Percentiles rank a stretch among this genome's conserved stretches.
Evolutionary conservation across 2,888 invertebrate species (phyloP).

Genomic region (Drosophila mettleri): DNA sequence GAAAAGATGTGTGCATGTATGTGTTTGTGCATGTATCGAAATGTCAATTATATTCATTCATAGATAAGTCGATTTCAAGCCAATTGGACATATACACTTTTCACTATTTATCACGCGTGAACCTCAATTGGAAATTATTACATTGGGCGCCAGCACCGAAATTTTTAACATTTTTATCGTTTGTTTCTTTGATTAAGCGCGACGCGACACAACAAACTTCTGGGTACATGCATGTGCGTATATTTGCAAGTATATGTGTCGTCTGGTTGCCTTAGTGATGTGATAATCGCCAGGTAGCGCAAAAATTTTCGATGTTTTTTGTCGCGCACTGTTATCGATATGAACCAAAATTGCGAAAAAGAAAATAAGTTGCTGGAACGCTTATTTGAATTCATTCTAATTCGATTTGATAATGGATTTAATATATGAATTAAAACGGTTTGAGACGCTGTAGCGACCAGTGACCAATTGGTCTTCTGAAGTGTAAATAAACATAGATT

Average conservation of each 20-base stretch:
- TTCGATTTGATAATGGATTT: background rate
- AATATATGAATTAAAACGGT: background rate
- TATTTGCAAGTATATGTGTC: slow-evolving; percentile 22
- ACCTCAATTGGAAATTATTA: slow-evolving; percentile 49
- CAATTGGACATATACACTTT: slow-evolving; percentile 31
- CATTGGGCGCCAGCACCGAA: slow-evolving; percentile 31
- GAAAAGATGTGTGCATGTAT: slow-evolving; percentile 26
- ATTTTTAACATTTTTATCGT: slow-evolving; percentile 60
- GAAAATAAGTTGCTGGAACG: background rate
- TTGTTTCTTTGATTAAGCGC: slow-evolving; percentile 59
- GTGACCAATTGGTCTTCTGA: too few relatives aligned
- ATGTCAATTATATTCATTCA: slow-evolving; percentile 64
- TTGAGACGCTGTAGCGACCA: too few relatives aligned
- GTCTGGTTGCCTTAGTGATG: slow-evolving; percentile 56
- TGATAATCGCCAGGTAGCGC: slow-evolving; percentile 4
- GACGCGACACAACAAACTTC: slow-evolving; percentile 72
- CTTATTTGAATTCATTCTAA: slow-evolving; percentile 2
- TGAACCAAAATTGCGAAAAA: background rate
- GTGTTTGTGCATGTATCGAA: slow-evolving; percentile 74
- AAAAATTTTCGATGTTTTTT: slow-evolving; percentile 11
- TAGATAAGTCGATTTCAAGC: slow-evolving; percentile 27
- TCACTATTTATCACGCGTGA: slow-evolving; percentile 11
- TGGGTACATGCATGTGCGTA: slow-evolving; percentile 45
- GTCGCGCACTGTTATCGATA: slow-evolving; percentile 29
- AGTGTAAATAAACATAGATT: too few relatives aligned